Conservation (phyloP, 2,888 invertebrate genomes). For the Ypsolopha scabrella region DNA sequence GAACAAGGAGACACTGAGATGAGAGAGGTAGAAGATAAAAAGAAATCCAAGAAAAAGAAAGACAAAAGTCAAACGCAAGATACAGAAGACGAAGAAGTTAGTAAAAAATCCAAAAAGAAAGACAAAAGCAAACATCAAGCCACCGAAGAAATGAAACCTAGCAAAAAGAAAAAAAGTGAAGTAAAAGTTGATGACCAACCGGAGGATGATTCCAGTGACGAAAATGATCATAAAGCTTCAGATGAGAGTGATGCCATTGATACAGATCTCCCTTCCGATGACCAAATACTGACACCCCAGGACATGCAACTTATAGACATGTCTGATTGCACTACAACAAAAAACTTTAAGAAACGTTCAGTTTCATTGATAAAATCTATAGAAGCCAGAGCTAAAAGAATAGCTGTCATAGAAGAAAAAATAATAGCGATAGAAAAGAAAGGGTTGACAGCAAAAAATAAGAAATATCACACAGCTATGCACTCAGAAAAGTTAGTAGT, state of each 20-base stretch:
- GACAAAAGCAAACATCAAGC: constrained; percentile 3
- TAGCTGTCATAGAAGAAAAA: constrained; percentile 31
- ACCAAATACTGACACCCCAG: constrained; percentile 30
- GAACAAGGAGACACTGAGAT: constrained; percentile 8
- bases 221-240: constrained; percentile 10
- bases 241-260: constrained; percentile 51
- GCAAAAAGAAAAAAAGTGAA: not conserved
- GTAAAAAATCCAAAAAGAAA: constrained; percentile 9
- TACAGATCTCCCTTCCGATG: constrained; percentile 38
- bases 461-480: constrained; percentile 48
- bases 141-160: constrained; percentile 10
- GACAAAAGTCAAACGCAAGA: constrained; percentile 11
- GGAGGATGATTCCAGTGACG: not conserved
- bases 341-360: constrained; percentile 36
- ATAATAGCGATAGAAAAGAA: constrained; percentile 39
- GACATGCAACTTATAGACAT: constrained; percentile 39
- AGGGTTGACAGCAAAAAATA: constrained; percentile 37
- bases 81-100: not conserved
- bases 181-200: not conserved
- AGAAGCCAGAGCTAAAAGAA: constrained; percentile 25
- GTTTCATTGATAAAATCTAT: constrained; percentile 32
- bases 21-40: constrained; percentile 9
- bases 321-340: constrained; percentile 32
- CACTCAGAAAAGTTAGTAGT: constrained; percentile 35
- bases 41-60: constrained; percentile 10